Percentiles rank a stretch among this genome's conserved stretches.
Evolutionary conservation across 2,113 vertebrate species (phyloP).

Genomic region (Macquaria ambigua): DNA sequence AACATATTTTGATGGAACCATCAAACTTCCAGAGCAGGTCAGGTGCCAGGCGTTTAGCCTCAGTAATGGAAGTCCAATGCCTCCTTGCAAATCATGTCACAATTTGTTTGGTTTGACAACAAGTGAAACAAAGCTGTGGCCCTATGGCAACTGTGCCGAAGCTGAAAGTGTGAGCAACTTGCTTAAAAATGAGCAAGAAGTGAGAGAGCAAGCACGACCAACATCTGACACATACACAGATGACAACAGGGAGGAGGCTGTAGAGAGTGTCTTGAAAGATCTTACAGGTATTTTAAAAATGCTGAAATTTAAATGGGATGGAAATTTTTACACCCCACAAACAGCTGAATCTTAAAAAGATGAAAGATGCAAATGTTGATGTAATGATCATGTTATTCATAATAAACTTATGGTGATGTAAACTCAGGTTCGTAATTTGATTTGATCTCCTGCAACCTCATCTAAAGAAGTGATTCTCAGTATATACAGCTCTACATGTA

Average conservation of each 20-base stretch:
- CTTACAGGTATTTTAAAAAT: fast-evolving
- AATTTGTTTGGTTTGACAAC: conserved; percentile 32
- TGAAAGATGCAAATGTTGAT: neutral
- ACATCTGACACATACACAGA: fast-evolving
- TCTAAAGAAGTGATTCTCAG: neutral
- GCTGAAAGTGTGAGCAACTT: conserved; percentile 55
- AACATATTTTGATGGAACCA: neutral
- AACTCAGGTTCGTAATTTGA: neutral
- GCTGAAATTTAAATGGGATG: neutral
- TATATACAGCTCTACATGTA: too few species aligned
- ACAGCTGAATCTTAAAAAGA: neutral
- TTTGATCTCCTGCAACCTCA: neutral
- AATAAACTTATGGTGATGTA: neutral
- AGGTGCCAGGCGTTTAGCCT: conserved; percentile 22
- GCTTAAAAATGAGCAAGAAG: neutral
- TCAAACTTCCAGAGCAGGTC: neutral
- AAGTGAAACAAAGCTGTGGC: fast-evolving
- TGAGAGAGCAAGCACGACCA: neutral
- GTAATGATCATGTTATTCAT: neutral
- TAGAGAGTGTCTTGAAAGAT: fast-evolving
- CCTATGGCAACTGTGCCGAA: conserved; percentile 59
- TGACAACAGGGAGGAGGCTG: fast-evolving
- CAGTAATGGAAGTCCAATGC: fast-evolving
- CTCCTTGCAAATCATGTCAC: neutral
- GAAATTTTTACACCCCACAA: neutral